Evolutionary conservation across 2,888 invertebrate genomes (phyloP), one percentile per base, ranked within the genome.

Genomic region (Octodonta nipae): DNA sequence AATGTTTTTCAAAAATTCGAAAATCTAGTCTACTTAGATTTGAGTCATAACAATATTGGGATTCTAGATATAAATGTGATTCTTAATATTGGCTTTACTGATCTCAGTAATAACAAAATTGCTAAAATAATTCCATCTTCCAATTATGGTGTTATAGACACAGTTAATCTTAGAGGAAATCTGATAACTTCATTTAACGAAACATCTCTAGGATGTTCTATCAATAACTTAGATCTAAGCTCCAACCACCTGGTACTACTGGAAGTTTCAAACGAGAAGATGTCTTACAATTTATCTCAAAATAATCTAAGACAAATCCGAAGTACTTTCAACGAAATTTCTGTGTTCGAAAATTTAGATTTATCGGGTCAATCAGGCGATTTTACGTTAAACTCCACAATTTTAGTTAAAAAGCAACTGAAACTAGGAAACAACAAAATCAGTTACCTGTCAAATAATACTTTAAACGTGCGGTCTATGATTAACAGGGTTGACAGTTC

Each of bases 131-230:
- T 33, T 16, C 34, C 32, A n/a, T 3, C 8, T 16, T 11, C 3
- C 7, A 4, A 2, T 7, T 13, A 10, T 12, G 4, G 8, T 11
- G 12, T 8, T 27, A 24, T 33, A 8, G 2, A 2, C 11, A 14
- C 17, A 4, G 5, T 38, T 15, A 29, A 35, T 30, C 11, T 38
- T 13, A 38, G 38, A 4, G 13, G 31, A 25, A 38, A 38, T 12
- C n/a, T 16, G 5, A 14, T 38, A 7, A 20, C 2, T 13, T 13
- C 20, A 3, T 38, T 28, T 15, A 35, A 13, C 11, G 38, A 38
- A 12, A 2, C 11, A 10, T 17, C 20, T 7, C 14, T 35, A 6
- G 14, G 15, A 2, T 8, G 4, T 11, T 5, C 10, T 4, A 26
- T 26, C 7, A 2, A 17, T 22, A 13, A n/a, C 11, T 14, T 36